Evolutionary conservation across 2,888 invertebrate genomes (phyloP), one percentile per base, ranked within the genome.

Genomic region (Sesamia inferens): DNA sequence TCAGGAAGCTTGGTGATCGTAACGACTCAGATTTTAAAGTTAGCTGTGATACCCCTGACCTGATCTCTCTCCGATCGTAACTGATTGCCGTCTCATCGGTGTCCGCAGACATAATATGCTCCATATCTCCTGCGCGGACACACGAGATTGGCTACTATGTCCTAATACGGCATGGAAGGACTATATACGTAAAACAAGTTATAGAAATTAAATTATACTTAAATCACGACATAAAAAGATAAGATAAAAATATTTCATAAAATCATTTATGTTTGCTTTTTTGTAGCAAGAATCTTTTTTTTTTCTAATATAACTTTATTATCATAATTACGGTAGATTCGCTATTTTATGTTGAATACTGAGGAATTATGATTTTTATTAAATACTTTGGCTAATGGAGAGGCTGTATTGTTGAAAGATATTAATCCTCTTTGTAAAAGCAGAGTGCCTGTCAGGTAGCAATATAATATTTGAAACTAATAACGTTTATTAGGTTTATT

Each of bases 131-230:
- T 31, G 31, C 31, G 31, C 31, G 31, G 31, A 31, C 31, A 31
- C 31, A 31, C 14, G 47, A 47, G 47, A 47, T 16, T 47, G 5
- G 6, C 47, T 5, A 14, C 47, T 5, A 5, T 47, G 14, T 5
- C 14, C 47, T 4, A 47, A 14, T 44, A 13, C 13, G 11, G 11
- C 14, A 14, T 16, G 5, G 5, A 5, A 47, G 47, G 47, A 47
- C 47, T 47, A 14, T 47, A 14, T 14, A 73, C 79, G n/a, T 82
- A 84, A 84, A 87, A 71, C 79, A 84, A 83, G 83, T 88, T 85
- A 86, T 80, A 76, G 78, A 81, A 78, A 82, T 83, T 76, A 82
- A 79, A 86, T 87, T 75, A 83, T 79, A 81, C 76, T 83, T 76
- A 68, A n/a, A 80, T 75, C 68, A 61, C 42, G 42, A 48, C 76